Evolutionary conservation across 2,888 invertebrate genomes (phyloP).

Genomic region (Schizotus pectinicornis): DNA sequence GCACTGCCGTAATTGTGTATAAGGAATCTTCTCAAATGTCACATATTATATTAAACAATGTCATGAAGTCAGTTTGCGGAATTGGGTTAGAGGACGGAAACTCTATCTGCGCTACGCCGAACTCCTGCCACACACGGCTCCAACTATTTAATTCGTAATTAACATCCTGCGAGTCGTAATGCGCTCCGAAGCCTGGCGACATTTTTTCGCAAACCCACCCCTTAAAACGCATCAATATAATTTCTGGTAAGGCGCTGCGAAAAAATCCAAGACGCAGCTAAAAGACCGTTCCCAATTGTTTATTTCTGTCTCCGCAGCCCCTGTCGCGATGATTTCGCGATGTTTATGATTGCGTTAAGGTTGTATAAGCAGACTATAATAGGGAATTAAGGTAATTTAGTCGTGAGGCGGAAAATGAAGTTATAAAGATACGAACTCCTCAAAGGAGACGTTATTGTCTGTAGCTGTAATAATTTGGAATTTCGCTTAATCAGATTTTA

Average conservation of each 20-base stretch:
- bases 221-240: neutral
- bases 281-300: slow-evolving; percentile 4
- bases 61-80: slow-evolving; percentile 34
- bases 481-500: slow-evolving; percentile 51
- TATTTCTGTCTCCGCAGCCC: neutral
- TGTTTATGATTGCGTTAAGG: slow-evolving; percentile 54
- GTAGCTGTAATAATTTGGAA: slow-evolving; percentile 54
- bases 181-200: neutral
- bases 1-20: slow-evolving; percentile 37
- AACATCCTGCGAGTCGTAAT: slow-evolving; percentile 2
- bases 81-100: slow-evolving; percentile 28
- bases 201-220: neutral
- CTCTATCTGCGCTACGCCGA: slow-evolving; percentile 8
- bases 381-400: slow-evolving; percentile 54
- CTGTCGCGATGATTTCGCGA: slow-evolving; percentile 36
- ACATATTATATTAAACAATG: slow-evolving; percentile 41
- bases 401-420: slow-evolving; percentile 53
- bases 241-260: too few species aligned
- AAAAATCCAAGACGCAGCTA: too few species aligned
- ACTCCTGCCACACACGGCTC: too few species aligned
- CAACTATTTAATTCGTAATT: slow-evolving; percentile 12
- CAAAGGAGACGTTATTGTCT: slow-evolving; percentile 48
- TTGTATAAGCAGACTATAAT: slow-evolving; percentile 51
- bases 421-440: slow-evolving; percentile 51
- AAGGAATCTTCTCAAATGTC: slow-evolving; percentile 42